Evolutionary conservation across 2,113 vertebrate genomes (phyloP).

Genomic region (Apistogramma diplotaenia): DNA sequence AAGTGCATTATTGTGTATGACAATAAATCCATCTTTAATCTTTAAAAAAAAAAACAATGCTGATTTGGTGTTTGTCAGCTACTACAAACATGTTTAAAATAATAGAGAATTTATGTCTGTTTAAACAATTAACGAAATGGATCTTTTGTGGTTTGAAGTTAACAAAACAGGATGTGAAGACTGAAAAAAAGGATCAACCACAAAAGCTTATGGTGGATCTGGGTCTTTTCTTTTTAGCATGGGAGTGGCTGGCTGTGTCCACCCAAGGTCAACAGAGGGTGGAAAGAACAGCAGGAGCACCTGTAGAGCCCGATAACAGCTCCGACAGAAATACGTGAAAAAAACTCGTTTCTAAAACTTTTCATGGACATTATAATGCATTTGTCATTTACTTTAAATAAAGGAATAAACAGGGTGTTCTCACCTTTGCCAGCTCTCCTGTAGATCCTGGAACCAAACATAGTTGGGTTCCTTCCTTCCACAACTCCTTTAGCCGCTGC

Average conservation of each 20-base stretch:
- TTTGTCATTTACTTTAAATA: not conserved
- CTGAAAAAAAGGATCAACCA: not conserved
- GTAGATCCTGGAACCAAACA: constrained; percentile 90
- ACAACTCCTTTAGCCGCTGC: constrained; percentile 86
- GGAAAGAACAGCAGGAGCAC: not conserved
- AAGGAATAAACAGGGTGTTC: not conserved
- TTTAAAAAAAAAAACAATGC: too few relatives aligned
- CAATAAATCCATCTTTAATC: too few relatives aligned
- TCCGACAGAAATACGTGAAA: not conserved
- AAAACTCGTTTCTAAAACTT: not conserved
- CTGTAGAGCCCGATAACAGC: not conserved
- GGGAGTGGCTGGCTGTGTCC: constrained; percentile 21
- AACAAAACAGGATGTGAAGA: not conserved
- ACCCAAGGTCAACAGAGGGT: constrained; percentile 37
- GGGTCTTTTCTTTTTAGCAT: not conserved
- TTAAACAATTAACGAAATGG: not conserved
- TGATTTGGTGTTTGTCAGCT: not conserved
- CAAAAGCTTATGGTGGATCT: not conserved
- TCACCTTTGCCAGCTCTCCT: constrained; percentile 93
- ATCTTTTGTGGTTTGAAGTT: not conserved
- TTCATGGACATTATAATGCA: not conserved
- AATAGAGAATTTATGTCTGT: not conserved
- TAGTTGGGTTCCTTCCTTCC: constrained; percentile 85
- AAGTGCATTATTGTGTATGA: too few relatives aligned
- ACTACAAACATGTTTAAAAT: not conserved